These are phyloP conservation scores for Arge pagana DNA, from an alignment of 2,888 invertebrate genomes.

Conservation along the genomic window DNA sequence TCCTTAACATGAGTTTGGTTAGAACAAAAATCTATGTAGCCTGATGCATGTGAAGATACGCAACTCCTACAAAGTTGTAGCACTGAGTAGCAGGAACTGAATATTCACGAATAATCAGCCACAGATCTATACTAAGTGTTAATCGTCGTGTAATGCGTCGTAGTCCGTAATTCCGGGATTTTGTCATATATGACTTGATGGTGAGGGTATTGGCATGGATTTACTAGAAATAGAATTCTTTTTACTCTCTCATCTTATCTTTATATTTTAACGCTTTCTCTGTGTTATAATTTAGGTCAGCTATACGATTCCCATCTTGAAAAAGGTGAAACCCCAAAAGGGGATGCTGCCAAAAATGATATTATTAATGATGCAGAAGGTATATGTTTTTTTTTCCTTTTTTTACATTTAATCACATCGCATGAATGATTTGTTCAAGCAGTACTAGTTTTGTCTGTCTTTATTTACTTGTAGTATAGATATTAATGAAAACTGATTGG, in stretches of 20 bases:
- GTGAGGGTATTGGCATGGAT: constrained; percentile 8
- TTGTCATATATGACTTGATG: too few species aligned
- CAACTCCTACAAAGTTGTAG: too few species aligned
- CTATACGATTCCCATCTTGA: constrained; percentile 51
- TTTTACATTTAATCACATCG: constrained; percentile 17
- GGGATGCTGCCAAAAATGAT: constrained; percentile 50
- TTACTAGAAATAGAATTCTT: constrained; percentile 8
- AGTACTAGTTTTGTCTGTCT: too few species aligned
- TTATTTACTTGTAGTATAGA: neutral
- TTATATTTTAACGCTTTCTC: constrained; percentile 30
- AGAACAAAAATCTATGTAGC: too few species aligned
- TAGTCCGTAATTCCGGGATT: too few species aligned
- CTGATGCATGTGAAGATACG: too few species aligned
- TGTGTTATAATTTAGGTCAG: constrained; percentile 50
- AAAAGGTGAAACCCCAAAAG: constrained; percentile 49
- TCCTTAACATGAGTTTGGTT: too few species aligned
- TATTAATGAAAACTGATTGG: constrained; percentile 1
- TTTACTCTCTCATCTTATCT: neutral
- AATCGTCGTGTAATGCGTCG: too few species aligned
- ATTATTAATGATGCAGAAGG: constrained; percentile 51
- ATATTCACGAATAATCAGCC: too few species aligned
- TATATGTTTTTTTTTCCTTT: constrained; percentile 44
- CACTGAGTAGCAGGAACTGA: too few species aligned
- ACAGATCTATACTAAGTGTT: too few species aligned
- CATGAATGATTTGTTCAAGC: neutral